Percentiles rank a stretch among this genome's conserved stretches.
Conservation (phyloP, 1,140 invertebrate genomes). For the Eciton burchellii region DNA sequence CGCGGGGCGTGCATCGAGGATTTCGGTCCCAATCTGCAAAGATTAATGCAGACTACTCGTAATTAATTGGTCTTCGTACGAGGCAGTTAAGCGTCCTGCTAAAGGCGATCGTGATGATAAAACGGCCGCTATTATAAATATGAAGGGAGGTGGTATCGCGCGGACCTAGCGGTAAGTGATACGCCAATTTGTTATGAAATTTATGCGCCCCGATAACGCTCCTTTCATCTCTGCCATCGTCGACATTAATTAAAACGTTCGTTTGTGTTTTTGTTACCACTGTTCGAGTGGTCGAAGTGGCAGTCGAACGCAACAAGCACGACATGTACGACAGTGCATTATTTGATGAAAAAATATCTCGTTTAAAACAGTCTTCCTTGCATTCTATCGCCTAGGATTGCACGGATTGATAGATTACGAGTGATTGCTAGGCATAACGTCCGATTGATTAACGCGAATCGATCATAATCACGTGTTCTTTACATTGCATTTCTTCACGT, state of each 20-base stretch:
- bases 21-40: conserved; percentile 70
- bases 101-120: conserved; percentile 66
- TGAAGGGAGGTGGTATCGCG: conserved; percentile 60
- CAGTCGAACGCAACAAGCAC: background rate
- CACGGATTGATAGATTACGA: background rate
- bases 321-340: background rate
- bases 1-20: conserved; percentile 52
- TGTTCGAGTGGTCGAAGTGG: background rate
- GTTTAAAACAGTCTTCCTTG: background rate
- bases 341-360: conserved; percentile 6
- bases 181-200: conserved; percentile 69
- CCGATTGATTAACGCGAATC: too few relatives aligned
- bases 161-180: conserved; percentile 61
- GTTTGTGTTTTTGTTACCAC: background rate
- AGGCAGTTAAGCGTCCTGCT: conserved; percentile 57
- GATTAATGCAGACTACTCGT: conserved; percentile 67
- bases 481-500: background rate
- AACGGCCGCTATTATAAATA: conserved; percentile 71
- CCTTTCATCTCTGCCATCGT: conserved; percentile 63
- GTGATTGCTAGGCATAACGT: background rate
- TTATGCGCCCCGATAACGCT: conserved; percentile 35
- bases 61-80: conserved; percentile 68
- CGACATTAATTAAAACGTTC: conserved; percentile 58
- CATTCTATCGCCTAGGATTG: too few relatives aligned
- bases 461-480: background rate